Percentiles rank a stretch among this genome's conserved stretches.
These are phyloP conservation scores for Salminus brasiliensis DNA, from an alignment of 2,113 vertebrate species.

Conservation along the genomic window DNA sequence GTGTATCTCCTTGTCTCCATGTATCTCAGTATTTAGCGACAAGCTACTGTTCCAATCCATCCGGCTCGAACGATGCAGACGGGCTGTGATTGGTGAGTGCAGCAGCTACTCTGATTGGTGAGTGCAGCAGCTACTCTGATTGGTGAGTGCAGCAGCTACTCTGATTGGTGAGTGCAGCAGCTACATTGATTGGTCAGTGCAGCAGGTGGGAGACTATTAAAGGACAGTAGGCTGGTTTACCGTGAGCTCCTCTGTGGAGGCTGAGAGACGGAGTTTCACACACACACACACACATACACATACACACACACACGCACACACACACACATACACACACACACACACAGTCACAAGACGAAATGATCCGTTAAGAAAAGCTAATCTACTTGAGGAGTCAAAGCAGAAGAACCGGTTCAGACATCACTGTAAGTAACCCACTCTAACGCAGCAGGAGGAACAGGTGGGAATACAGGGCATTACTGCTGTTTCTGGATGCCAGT, in stretches of 20 bases:
- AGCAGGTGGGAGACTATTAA: slow-evolving; percentile 25
- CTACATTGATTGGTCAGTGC: slow-evolving; percentile 24
- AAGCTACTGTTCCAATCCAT: no score
- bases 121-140: slow-evolving; percentile 15
- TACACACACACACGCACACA: no score
- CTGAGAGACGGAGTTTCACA: background rate
- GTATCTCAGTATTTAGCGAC: no score
- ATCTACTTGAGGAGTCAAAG: background rate
- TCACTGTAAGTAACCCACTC: slow-evolving; percentile 25
- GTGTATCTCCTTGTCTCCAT: no score
- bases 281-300: background rate
- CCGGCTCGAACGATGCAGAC: no score
- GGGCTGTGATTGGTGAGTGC: background rate
- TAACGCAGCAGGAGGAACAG: slow-evolving; percentile 13
- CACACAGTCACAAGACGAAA: background rate
- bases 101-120: slow-evolving; percentile 33
- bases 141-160: slow-evolving; percentile 5
- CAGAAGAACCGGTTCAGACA: background rate
- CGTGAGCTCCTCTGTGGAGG: background rate
- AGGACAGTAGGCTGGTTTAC: slow-evolving; percentile 11
- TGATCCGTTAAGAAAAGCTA: background rate
- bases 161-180: background rate
- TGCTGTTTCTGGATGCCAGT: background rate
- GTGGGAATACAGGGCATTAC: background rate
- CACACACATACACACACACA: no score